These are phyloP conservation scores for Vanessa atalanta DNA, from an alignment of 1,140 invertebrate species.

Conservation along the genomic window DNA sequence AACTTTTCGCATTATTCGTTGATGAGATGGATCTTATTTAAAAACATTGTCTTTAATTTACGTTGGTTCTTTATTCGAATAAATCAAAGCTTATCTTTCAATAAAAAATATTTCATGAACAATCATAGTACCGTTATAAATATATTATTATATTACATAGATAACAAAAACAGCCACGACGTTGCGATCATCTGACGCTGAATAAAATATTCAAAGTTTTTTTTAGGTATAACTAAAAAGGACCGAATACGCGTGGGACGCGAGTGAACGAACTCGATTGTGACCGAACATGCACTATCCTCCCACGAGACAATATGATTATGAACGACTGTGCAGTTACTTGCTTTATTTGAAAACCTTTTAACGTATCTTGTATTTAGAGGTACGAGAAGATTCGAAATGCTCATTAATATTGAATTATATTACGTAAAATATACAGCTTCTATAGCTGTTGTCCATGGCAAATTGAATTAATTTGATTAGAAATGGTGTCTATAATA, in stretches of 20 bases:
- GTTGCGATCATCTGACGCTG: constrained; percentile 22
- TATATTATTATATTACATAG: background rate
- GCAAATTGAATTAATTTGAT: no score
- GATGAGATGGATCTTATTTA: no score
- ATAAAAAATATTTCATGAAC: no score
- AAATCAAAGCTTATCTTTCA: no score
- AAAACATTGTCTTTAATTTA: no score
- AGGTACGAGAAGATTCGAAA: background rate
- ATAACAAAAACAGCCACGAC: constrained; percentile 9
- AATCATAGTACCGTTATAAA: background rate
- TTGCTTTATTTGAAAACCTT: constrained; percentile 15
- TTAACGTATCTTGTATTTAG: constrained; percentile 2
- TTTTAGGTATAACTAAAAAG: constrained; percentile 29
- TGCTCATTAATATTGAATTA: no score
- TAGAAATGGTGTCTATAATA: no score
- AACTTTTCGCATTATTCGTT: no score
- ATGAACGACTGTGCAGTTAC: constrained; percentile 19
- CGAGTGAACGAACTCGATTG: constrained; percentile 33
- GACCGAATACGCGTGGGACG: constrained; percentile 27
- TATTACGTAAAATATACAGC: no score
- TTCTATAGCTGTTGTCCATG: no score
- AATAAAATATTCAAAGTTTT: constrained; percentile 26
- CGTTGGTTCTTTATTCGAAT: no score
- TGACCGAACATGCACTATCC: constrained; percentile 31
- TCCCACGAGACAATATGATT: constrained; percentile 27